Conservation (phyloP, 2,113 vertebrate species). For the Empidonax traillii region DNA sequence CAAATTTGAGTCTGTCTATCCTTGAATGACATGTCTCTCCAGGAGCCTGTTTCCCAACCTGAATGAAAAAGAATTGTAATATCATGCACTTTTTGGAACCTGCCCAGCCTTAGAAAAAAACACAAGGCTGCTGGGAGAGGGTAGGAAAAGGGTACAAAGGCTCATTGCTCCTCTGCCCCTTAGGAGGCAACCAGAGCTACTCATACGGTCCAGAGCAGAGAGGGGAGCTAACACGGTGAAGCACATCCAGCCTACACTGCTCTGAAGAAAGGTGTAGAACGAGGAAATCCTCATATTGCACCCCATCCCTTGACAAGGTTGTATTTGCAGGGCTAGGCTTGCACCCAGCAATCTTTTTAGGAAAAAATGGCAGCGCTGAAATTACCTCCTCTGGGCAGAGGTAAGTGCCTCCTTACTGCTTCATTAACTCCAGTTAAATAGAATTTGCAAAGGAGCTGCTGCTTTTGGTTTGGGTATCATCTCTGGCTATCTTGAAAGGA, state of each 20-base stretch:
- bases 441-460: conserved; percentile 11
- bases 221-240: not conserved
- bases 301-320: not conserved
- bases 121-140: not conserved
- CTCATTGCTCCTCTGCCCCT: not conserved
- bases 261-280: not conserved
- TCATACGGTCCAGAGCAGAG: not conserved
- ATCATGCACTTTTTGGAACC: not conserved
- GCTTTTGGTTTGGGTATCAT: conserved; percentile 6
- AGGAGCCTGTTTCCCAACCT: not conserved
- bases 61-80: not conserved
- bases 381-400: conserved; percentile 1
- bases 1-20: not conserved
- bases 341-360: not conserved
- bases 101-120: not conserved
- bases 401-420: not conserved
- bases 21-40: not conserved
- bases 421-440: conserved; percentile 25
- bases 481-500: conserved; percentile 18
- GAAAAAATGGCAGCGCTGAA: not conserved
- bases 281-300: not conserved
- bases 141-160: not conserved
- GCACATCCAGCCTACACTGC: not conserved
- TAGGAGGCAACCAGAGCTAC: not conserved
- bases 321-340: not conserved